Conservation (phyloP, 1,140 invertebrate genomes). For the Glomeris maerens region DNA sequence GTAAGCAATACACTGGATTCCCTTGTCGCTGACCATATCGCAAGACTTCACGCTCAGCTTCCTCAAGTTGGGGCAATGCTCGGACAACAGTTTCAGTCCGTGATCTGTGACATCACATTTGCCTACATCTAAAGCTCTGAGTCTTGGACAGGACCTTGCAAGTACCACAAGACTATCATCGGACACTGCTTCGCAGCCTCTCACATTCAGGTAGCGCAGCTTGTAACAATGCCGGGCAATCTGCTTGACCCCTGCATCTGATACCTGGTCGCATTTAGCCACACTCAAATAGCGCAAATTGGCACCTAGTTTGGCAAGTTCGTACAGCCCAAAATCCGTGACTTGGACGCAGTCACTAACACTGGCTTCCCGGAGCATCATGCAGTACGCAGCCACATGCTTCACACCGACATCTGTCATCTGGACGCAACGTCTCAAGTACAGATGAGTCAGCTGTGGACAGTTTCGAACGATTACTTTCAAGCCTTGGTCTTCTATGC, state of each 20-base stretch:
- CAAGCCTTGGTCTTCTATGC: constrained; percentile 65
- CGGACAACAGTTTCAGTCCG: constrained; percentile 64
- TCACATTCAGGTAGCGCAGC: constrained; percentile 71
- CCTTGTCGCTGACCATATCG: constrained; percentile 71
- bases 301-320: constrained; percentile 70
- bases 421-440: constrained; percentile 67
- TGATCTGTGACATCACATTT: constrained; percentile 84
- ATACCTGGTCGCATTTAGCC: constrained; percentile 70
- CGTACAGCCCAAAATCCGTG: constrained; percentile 80
- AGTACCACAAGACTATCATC: constrained; percentile 73
- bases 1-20: constrained; percentile 62
- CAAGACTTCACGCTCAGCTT: constrained; percentile 78
- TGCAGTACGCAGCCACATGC: constrained; percentile 71
- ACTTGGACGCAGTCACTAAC: constrained; percentile 77
- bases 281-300: constrained; percentile 70
- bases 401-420: constrained; percentile 65
- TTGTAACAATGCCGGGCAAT: constrained; percentile 76
- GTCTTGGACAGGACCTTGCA: constrained; percentile 61
- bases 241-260: constrained; percentile 70
- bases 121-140: constrained; percentile 72
- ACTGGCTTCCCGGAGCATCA: constrained; percentile 64
- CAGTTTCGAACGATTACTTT: constrained; percentile 67
- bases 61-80: constrained; percentile 76
- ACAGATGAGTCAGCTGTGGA: constrained; percentile 72
- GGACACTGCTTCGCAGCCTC: constrained; percentile 80